Percentiles rank a stretch among this genome's conserved stretches.
These are phyloP conservation scores for Crossaster papposus DNA, from an alignment of 53 echinoderm and acorn worm genomes.

Conservation along the genomic window DNA sequence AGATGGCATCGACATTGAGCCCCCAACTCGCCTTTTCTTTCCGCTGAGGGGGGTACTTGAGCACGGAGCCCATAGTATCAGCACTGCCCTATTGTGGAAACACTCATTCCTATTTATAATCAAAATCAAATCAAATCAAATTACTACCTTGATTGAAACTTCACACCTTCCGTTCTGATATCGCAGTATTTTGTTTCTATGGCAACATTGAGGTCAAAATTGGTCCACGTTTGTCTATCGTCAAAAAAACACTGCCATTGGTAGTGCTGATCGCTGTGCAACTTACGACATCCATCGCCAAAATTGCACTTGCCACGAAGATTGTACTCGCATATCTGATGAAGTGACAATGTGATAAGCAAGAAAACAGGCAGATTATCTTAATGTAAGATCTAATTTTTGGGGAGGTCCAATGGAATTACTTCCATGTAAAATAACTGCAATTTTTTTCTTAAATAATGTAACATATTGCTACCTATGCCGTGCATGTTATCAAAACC, in stretches of 20 bases:
- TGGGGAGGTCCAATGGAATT: no score
- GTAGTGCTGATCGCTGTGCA: conserved; percentile 47
- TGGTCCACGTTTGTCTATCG: conserved; percentile 21
- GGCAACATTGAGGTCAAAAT: neutral
- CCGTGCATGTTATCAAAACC: no score
- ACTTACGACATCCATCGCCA: conserved; percentile 18
- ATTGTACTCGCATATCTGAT: conserved; percentile 45
- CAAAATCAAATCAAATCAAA: no score
- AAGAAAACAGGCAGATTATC: neutral
- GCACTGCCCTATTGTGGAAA: no score
- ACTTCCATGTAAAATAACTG: no score
- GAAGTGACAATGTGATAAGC: neutral
- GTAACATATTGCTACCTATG: neutral
- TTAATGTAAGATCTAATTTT: neutral
- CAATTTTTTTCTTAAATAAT: neutral
- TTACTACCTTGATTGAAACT: neutral
- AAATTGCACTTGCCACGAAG: conserved; percentile 59
- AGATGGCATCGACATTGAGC: no score
- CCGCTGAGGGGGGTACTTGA: no score
- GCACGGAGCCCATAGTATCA: no score
- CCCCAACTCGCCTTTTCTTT: no score
- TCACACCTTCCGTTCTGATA: neutral
- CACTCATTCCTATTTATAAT: no score
- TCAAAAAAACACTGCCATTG: conserved; percentile 35
- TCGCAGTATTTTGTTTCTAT: conserved; percentile 47